Evolutionary conservation across 2,113 vertebrate genomes (phyloP).

Genomic region (Sphaerodactylus townsendi): DNA sequence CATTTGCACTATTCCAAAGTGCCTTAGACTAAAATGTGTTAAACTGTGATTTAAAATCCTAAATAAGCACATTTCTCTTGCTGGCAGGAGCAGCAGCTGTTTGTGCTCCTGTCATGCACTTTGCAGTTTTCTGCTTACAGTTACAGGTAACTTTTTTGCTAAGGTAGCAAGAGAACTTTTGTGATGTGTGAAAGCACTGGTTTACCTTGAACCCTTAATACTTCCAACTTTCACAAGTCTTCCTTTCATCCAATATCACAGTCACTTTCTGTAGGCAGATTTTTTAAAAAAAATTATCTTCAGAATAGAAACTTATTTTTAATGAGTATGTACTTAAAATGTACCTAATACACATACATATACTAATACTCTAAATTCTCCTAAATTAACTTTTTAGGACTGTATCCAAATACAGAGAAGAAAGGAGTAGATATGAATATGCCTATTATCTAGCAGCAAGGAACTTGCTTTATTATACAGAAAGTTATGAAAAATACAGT

Average conservation of each 20-base stretch:
- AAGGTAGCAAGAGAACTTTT: neutral
- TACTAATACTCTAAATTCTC: slow-evolving; percentile 27
- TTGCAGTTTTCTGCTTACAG: neutral
- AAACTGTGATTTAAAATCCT: neutral
- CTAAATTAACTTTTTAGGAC: neutral
- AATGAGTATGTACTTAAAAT: slow-evolving; percentile 28
- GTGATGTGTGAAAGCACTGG: neutral
- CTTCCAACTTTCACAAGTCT: slow-evolving; percentile 5
- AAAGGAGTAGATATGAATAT: neutral
- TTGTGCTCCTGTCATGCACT: neutral
- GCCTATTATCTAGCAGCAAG: slow-evolving; percentile 20
- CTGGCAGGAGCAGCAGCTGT: no score
- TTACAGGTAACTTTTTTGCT: neutral
- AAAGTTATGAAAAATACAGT: neutral
- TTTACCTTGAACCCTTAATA: neutral
- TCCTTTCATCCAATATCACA: neutral
- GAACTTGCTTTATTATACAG: neutral
- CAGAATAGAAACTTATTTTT: slow-evolving; percentile 25
- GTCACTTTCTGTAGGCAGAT: slow-evolving; percentile 8
- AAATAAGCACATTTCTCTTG: no score
- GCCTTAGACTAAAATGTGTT: neutral
- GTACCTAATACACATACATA: no score
- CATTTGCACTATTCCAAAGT: neutral
- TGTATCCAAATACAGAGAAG: slow-evolving; percentile 16
- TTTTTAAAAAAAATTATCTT: neutral